Conservation (phyloP, 2,797 vertebrate species). For the Rhinogobio ventralis region DNA sequence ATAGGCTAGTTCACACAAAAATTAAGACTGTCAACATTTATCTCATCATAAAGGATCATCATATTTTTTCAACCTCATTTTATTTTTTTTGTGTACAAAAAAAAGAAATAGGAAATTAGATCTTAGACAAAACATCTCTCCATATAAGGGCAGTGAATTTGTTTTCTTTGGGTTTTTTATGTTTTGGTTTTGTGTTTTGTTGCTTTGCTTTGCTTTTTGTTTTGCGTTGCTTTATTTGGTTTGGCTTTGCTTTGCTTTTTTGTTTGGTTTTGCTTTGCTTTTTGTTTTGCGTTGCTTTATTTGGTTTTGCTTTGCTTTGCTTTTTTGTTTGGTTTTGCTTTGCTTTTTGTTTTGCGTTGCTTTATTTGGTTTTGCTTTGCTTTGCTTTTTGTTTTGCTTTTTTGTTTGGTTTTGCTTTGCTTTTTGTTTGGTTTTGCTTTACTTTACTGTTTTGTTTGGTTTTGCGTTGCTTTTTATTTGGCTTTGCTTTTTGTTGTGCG, state of each 20-base stretch:
- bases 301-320: neutral
- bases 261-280: neutral
- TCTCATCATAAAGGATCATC: too few relatives aligned
- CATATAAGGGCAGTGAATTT: too few relatives aligned
- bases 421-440: neutral
- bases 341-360: neutral
- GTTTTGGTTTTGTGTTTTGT: neutral
- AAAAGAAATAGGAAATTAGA: too few relatives aligned
- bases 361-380: neutral
- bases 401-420: neutral
- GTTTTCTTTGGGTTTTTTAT: neutral
- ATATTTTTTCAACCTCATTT: neutral
- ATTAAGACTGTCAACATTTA: neutral
- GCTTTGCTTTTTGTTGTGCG: neutral
- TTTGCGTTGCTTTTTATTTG: neutral
- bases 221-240: too few relatives aligned
- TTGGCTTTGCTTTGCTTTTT: too few relatives aligned
- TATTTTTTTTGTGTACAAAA: neutral
- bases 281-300: neutral
- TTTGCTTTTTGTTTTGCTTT: neutral
- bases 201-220: neutral
- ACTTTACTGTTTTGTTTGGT: rapidly evolving
- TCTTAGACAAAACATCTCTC: too few relatives aligned
- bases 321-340: neutral
- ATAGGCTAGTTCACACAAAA: too few relatives aligned